A percentile compares a stretch with the other conserved stretches of the same genome.
Conservation (phyloP, 2,888 invertebrate genomes). For the Sycophila texana region DNA sequence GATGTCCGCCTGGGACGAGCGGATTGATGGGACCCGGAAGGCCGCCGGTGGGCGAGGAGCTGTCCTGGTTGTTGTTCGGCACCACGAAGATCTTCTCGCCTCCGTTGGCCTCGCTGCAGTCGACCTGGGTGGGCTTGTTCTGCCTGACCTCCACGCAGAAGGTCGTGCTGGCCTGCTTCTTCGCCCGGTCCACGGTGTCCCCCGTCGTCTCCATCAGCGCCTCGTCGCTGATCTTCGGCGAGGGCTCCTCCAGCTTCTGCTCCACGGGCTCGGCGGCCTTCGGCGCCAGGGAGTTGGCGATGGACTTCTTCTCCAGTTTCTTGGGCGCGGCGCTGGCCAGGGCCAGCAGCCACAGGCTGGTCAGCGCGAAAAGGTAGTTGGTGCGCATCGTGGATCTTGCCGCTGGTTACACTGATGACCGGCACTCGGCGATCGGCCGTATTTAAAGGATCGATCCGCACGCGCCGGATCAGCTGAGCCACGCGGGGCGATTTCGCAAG, state of each 20-base stretch:
- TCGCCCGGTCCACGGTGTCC: conserved; percentile 44
- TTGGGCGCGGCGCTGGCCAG: conserved; percentile 27
- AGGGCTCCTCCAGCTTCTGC: conserved; percentile 32
- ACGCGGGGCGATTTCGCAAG: conserved; percentile 38
- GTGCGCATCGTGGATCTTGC: background rate
- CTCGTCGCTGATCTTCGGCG: conserved; percentile 23
- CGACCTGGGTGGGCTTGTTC: conserved; percentile 50
- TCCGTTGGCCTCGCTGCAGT: conserved; percentile 41
- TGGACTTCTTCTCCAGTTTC: conserved; percentile 50
- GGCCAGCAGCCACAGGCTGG: conserved; percentile 2
- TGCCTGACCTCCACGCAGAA: conserved; percentile 52
- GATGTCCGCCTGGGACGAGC: background rate
- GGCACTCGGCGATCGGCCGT: background rate
- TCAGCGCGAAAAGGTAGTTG: background rate
- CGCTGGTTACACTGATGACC: background rate
- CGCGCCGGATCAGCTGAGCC: conserved; percentile 32
- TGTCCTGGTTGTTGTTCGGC: background rate
- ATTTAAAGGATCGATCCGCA: conserved; percentile 28
- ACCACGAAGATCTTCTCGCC: background rate
- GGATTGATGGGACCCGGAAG: background rate
- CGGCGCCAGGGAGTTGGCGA: conserved; percentile 6
- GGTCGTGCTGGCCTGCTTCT: conserved; percentile 51
- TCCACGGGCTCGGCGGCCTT: conserved; percentile 28
- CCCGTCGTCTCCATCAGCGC: conserved; percentile 25
- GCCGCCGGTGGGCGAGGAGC: background rate